Percentiles rank a stretch among this genome's conserved stretches.
These are phyloP conservation scores for Oncorhynchus mykiss DNA, from an alignment of 2,113 vertebrate genomes.

Conservation along the genomic window DNA sequence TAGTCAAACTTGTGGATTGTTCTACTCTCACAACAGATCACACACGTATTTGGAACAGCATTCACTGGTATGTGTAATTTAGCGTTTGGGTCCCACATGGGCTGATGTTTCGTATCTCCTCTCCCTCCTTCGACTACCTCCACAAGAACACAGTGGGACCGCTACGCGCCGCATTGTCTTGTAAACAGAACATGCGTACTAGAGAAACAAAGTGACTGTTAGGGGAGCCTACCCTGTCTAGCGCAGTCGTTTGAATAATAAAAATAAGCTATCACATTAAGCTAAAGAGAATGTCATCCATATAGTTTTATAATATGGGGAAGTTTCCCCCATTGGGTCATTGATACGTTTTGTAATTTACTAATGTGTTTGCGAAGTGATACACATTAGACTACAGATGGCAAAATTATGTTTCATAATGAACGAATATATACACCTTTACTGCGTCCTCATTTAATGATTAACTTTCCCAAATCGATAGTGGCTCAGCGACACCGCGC, in stretches of 20 bases:
- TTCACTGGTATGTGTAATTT: conserved; percentile 5
- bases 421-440: not conserved
- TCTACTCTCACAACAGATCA: conserved; percentile 21
- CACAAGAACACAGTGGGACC: conserved; percentile 15
- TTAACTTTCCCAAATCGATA: not conserved
- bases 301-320: too few species aligned
- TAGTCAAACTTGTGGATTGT: conserved; percentile 10
- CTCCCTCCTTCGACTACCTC: conserved; percentile 24
- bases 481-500: conserved; percentile 9
- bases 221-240: not conserved
- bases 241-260: not conserved
- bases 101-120: conserved; percentile 2
- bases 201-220: not conserved
- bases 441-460: not conserved
- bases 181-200: conserved; percentile 46
- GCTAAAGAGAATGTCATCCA: not conserved
- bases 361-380: too few species aligned
- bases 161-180: conserved; percentile 18
- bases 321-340: too few species aligned
- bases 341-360: too few species aligned
- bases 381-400: not conserved
- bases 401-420: not conserved
- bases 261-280: not conserved
- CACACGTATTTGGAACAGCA: not conserved
- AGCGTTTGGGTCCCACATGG: not conserved